phyloP scores from a whole-genome alignment of 2,888 invertebrate genomes.

The Cosmopolites sordidus region DNA sequence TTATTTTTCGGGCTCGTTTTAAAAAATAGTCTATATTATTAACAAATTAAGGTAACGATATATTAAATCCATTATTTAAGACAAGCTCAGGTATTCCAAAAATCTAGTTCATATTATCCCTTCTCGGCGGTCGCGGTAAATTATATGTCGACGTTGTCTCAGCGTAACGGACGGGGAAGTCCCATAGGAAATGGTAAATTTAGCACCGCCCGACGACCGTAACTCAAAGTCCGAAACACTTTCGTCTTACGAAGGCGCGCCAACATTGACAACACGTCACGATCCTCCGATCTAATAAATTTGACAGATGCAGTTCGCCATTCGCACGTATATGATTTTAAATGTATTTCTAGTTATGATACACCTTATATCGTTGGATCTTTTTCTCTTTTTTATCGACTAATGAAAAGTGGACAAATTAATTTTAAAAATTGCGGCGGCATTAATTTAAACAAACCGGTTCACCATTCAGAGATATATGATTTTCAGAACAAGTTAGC shows the following conservation, averaged over 20 bases:
- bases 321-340: too few species aligned
- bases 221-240: slow-evolving; percentile 45
- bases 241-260: slow-evolving; percentile 8
- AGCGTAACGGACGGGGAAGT: slow-evolving; percentile 35
- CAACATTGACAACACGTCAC: slow-evolving; percentile 4
- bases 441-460: too few species aligned
- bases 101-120: slow-evolving; percentile 20
- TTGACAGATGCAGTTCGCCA: too few species aligned
- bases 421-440: too few species aligned
- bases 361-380: too few species aligned
- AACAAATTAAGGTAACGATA: not conserved
- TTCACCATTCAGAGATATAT: too few species aligned
- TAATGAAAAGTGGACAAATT: too few species aligned
- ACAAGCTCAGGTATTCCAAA: slow-evolving; percentile 17
- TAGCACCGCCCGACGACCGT: slow-evolving; percentile 41
- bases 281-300: not conserved
- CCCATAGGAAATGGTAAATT: slow-evolving; percentile 42
- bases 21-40: too few species aligned
- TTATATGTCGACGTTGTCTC: slow-evolving; percentile 20
- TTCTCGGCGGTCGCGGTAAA: slow-evolving; percentile 21
- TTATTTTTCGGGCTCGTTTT: too few species aligned
- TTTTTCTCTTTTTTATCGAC: too few species aligned
- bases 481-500: too few species aligned
- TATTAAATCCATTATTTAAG: not conserved
- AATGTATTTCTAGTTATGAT: too few species aligned